Conservation (phyloP, 2,888 invertebrate genomes). For the Apodemia zela region DNA sequence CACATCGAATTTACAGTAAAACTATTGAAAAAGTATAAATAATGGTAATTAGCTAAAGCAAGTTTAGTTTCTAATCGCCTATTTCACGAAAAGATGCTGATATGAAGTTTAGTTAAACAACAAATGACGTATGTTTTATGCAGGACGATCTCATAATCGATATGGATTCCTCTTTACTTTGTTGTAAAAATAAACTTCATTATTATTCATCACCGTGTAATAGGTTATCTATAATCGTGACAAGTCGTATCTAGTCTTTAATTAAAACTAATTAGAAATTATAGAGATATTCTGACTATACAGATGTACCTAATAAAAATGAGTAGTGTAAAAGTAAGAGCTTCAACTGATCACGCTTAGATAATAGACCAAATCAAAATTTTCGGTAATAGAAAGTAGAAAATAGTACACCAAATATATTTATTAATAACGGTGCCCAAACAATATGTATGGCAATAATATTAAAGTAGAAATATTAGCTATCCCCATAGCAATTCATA, state of each 20-base stretch:
- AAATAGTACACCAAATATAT: conserved; percentile 31
- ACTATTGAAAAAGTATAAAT: not conserved
- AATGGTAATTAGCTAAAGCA: not conserved
- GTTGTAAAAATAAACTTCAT: not conserved
- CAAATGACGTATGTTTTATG: not conserved
- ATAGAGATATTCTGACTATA: not conserved
- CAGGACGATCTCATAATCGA: not conserved
- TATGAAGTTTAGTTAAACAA: not conserved
- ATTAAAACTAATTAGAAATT: not conserved
- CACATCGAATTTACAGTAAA: conserved; percentile 33
- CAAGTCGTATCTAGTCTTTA: not conserved
- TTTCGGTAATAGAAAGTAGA: conserved; percentile 27
- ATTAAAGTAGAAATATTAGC: conserved; percentile 34
- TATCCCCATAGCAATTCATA: conserved; percentile 22
- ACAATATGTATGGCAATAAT: conserved; percentile 39
- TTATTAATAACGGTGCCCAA: conserved; percentile 35
- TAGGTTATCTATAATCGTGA: not conserved
- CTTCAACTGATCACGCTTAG: conserved; percentile 30
- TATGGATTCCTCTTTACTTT: not conserved
- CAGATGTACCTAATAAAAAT: not conserved
- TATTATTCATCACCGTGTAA: not conserved
- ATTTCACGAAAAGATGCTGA: not conserved
- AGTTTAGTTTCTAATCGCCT: not conserved
- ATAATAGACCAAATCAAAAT: conserved; percentile 24
- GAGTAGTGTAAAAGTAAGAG: conserved; percentile 24